These are phyloP conservation scores for Centrocercus urophasianus DNA, from an alignment of 2,113 vertebrate species.

Conservation along the genomic window DNA sequence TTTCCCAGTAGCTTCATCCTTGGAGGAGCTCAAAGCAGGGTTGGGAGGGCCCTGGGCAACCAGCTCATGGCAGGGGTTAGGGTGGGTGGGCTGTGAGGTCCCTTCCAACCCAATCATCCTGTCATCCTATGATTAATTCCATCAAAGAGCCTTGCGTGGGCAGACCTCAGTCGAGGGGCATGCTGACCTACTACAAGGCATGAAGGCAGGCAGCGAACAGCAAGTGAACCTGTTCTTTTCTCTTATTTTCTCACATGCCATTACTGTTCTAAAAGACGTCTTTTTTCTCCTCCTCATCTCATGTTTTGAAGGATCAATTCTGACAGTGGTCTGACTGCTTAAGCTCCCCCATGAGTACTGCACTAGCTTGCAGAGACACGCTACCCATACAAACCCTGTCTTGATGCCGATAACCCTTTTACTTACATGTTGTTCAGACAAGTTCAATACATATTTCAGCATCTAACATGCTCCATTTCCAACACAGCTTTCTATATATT, in stretches of 20 bases:
- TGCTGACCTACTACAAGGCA: background rate
- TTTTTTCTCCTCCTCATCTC: background rate
- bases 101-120: too few species aligned
- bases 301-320: background rate
- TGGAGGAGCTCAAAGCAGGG: too few species aligned
- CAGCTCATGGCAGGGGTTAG: too few species aligned
- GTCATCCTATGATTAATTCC: background rate
- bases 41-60: too few species aligned
- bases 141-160: background rate
- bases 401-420: background rate
- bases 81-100: too few species aligned
- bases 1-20: too few species aligned
- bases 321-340: background rate
- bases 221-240: background rate
- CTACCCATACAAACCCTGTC: background rate
- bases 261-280: background rate
- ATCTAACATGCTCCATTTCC: background rate
- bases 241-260: background rate
- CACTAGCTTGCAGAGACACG: rapidly evolving
- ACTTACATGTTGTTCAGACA: background rate
- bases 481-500: background rate
- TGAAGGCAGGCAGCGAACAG: background rate
- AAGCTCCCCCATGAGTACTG: background rate
- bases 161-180: background rate
- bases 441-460: background rate